Evolutionary conservation across 2,888 invertebrate genomes (phyloP).

Genomic region (Epistrophella euchroma): DNA sequence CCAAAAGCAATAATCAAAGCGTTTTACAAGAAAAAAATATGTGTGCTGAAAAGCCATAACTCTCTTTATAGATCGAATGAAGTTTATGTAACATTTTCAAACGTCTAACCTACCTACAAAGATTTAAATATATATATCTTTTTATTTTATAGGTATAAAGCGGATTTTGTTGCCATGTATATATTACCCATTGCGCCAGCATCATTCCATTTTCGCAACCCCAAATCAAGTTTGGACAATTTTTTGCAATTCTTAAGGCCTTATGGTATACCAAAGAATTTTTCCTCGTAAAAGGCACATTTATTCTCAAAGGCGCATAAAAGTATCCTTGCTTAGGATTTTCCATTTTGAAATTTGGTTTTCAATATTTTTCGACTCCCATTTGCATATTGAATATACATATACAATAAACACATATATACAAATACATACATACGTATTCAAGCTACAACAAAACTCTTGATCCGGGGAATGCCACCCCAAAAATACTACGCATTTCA

Average conservation of each 20-base stretch:
- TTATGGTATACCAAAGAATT: slow-evolving; percentile 64
- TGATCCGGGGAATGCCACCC: slow-evolving; percentile 68
- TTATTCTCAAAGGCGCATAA: slow-evolving; percentile 57
- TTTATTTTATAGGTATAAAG: background rate
- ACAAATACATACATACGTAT: background rate
- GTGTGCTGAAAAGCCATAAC: slow-evolving; percentile 51
- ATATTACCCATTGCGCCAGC: background rate
- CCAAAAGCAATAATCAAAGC: slow-evolving; percentile 23
- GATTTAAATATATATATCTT: background rate
- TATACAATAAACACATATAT: background rate
- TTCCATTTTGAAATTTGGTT: slow-evolving; percentile 74
- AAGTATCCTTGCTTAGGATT: slow-evolving; percentile 66
- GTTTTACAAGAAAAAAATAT: background rate
- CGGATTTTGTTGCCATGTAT: slow-evolving; percentile 22
- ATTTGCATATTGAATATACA: slow-evolving; percentile 63
- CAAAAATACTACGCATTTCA: slow-evolving; percentile 58
- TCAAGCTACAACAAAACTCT: slow-evolving; percentile 30
- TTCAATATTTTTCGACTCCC: slow-evolving; percentile 74
- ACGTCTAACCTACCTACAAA: background rate
- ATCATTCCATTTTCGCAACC: slow-evolving; percentile 50
- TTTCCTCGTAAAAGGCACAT: slow-evolving; percentile 69
- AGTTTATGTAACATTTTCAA: slow-evolving; percentile 23
- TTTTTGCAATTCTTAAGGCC: slow-evolving; percentile 48
- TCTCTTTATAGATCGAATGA: slow-evolving; percentile 63
- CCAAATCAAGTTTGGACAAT: slow-evolving; percentile 60